Percentiles rank a stretch among this genome's conserved stretches.
phyloP scores from a whole-genome alignment of 1,140 invertebrate species.

The Hyposmocoma kahamanoa region DNA sequence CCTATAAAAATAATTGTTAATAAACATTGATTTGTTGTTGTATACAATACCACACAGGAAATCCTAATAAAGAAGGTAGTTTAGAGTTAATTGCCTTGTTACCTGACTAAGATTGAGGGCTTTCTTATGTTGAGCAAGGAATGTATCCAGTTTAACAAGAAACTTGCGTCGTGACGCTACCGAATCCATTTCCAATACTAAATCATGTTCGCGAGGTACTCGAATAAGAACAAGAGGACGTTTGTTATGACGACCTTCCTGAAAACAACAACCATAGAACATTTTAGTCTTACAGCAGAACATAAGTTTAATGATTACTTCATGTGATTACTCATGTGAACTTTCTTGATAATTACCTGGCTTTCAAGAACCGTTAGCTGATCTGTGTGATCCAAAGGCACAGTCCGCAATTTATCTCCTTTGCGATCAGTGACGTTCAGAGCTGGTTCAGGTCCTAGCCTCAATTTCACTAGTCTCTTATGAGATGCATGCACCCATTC shows the following conservation, averaged over 20 bases:
- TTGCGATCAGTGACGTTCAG: constrained; percentile 91
- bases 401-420: constrained; percentile 89
- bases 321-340: not conserved
- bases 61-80: not conserved
- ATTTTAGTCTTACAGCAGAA: too few species aligned
- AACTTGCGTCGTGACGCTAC: constrained; percentile 89
- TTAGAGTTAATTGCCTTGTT: constrained; percentile 14
- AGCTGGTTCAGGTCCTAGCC: constrained; percentile 88
- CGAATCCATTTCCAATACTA: constrained; percentile 95
- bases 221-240: constrained; percentile 89
- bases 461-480: constrained; percentile 91
- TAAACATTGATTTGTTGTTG: too few species aligned
- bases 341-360: constrained; percentile 40
- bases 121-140: constrained; percentile 88
- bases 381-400: constrained; percentile 84
- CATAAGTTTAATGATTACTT: too few species aligned
- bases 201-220: constrained; percentile 94
- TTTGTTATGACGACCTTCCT: constrained; percentile 83
- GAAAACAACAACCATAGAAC: constrained; percentile 26
- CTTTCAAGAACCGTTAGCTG: constrained; percentile 89
- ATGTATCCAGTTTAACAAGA: constrained; percentile 90
- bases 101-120: constrained; percentile 81
- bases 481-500: constrained; percentile 97
- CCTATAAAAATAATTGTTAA: constrained; percentile 32
- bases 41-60: too few species aligned